Evolutionary conservation across 53 echinoderm and acorn worm species (phyloP), one percentile per base, ranked within the genome.

Genomic region (Astropecten irregularis): DNA sequence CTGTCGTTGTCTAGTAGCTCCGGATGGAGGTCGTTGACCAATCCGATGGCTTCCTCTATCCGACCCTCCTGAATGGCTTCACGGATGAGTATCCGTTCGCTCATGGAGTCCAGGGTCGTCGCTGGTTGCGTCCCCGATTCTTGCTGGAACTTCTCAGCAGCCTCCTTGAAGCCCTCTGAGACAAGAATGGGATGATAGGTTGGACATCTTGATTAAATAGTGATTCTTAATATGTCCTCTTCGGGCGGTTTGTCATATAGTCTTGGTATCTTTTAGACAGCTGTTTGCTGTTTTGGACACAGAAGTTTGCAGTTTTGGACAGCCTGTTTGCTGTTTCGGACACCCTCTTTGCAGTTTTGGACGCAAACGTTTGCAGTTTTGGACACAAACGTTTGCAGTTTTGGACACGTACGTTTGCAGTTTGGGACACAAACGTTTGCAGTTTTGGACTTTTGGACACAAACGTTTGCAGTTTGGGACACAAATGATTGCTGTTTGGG

Each of bases 121-220:
- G 82, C 84, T 9, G 94, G 92, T 59, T 94, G 89, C 59, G 93
- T 97, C 28, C 92, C 94, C 1, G 94, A 97, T 66, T 97, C 97
- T 28, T 69, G 74, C 68, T 94, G 89, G 68, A 97, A 97, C 40
- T 91, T 92, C 62, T 89, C 97, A 20, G 97, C 97, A 10, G 97
- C 97, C 33, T 97, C 97, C 72, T 97, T 97, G 61, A 97, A 97
- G 9, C 97, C 97, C 84, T 97, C 97, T 96, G 73, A n/a, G n/a
- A n/a, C n/a, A n/a, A n/a, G 15, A 68, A 40, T 22, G 44, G 58
- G 18, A 82, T n/a, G 31, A 0, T 25, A 25, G 28, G 0, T 27
- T 59, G 22, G 4, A 4, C 23, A 21, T 53, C 9, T n/a, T 21
- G 4, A 1, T 7, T 0, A 53, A 6, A 16, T 51, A 21, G 6